A percentile compares a stretch with the other conserved stretches of the same genome.
Evolutionary conservation across 2,797 vertebrate species (phyloP).

Genomic region (Pitangus sulphuratus): DNA sequence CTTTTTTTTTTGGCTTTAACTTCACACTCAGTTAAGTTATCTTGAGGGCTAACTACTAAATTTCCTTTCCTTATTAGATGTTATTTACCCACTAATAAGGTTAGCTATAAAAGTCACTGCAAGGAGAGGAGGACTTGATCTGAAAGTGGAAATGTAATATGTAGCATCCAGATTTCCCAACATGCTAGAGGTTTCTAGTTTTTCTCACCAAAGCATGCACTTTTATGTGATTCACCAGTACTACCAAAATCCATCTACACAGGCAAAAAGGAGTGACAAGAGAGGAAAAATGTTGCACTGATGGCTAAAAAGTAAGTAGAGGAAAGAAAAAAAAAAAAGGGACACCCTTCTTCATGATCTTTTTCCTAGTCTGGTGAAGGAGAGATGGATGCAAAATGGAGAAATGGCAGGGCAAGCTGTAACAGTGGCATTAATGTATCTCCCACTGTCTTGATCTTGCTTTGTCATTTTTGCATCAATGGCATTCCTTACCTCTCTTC

Average conservation of each 20-base stretch:
- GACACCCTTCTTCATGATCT: background rate
- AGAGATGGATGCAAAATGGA: background rate
- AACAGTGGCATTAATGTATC: background rate
- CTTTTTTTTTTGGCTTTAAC: constrained; percentile 1
- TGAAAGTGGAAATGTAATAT: background rate
- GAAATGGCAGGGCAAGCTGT: background rate
- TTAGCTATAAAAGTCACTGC: background rate
- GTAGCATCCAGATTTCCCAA: background rate
- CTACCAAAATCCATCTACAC: background rate
- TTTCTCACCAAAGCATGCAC: background rate
- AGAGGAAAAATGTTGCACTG: background rate
- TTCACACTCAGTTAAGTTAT: background rate
- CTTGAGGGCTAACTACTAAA: background rate
- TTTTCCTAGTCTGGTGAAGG: background rate
- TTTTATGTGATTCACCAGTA: background rate
- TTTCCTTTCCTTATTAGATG: background rate
- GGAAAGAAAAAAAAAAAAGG: background rate
- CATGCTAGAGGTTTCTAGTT: background rate
- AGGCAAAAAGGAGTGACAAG: background rate
- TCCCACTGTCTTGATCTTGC: background rate
- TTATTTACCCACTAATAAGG: background rate
- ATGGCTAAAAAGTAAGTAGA: background rate
- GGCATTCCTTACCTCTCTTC: background rate
- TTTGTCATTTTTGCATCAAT: background rate
- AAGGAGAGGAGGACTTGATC: background rate